These are phyloP conservation scores for Rhynchotus rufescens DNA, from an alignment of 2,797 vertebrate species.

Conservation along the genomic window DNA sequence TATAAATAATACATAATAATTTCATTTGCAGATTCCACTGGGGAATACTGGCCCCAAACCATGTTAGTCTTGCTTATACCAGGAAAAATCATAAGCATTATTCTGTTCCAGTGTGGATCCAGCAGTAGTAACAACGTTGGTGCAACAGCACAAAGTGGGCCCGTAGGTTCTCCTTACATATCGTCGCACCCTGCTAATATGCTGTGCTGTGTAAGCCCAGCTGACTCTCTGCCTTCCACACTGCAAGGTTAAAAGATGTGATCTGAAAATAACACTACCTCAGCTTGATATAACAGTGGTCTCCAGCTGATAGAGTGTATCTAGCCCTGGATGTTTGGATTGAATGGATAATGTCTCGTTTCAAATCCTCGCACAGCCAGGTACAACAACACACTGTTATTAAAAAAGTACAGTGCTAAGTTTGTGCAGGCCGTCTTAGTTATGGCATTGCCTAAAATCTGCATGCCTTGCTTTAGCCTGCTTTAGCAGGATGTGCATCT, in stretches of 20 bases:
- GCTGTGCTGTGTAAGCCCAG: background rate
- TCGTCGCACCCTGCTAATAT: background rate
- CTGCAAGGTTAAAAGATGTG: background rate
- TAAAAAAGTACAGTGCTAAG: background rate
- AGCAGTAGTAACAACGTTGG: background rate
- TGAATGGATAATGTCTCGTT: background rate
- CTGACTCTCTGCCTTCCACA: background rate
- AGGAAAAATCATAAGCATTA: constrained; percentile 36
- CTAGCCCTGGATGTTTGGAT: background rate
- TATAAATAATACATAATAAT: constrained; percentile 76
- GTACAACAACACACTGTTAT: background rate
- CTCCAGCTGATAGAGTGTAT: background rate
- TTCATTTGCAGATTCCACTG: constrained; percentile 50
- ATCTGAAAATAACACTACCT: background rate
- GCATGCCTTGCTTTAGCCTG: background rate
- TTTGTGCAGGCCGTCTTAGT: background rate
- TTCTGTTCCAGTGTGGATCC: background rate
- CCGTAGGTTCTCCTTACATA: background rate
- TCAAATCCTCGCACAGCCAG: background rate
- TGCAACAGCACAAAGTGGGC: background rate
- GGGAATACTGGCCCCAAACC: constrained; percentile 64
- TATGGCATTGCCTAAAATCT: background rate
- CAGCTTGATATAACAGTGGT: background rate
- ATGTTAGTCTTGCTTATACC: constrained; percentile 55
- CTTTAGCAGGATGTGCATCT: background rate